phyloP scores from a whole-genome alignment of 2,797 vertebrate species.

The Tarsius wallacei region DNA sequence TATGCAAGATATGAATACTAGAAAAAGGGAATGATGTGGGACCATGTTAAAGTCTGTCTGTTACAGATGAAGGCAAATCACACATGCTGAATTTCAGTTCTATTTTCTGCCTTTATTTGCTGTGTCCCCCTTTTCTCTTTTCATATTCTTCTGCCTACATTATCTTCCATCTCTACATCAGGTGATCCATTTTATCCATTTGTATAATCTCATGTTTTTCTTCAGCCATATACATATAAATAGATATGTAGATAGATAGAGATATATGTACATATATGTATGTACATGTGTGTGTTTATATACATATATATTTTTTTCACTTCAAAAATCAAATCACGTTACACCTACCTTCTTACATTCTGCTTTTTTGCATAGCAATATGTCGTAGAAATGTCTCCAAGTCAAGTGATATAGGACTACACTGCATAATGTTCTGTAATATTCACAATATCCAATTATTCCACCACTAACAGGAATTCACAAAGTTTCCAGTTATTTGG shows the following conservation, averaged over 20 bases:
- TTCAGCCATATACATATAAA: not conserved
- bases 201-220: not conserved
- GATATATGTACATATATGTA: not conserved
- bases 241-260: not conserved
- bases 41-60: not conserved
- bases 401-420: not conserved
- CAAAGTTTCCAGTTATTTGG: not conserved
- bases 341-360: not conserved
- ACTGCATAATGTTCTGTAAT: not conserved
- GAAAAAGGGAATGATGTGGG: not conserved
- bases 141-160: not conserved
- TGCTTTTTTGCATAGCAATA: not conserved
- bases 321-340: not conserved
- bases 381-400: not conserved
- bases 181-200: not conserved
- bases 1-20: accelerated
- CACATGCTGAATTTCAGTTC: not conserved
- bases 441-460: not conserved
- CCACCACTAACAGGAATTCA: not conserved
- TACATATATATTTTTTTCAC: not conserved
- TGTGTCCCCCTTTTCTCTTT: not conserved
- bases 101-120: not conserved
- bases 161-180: too few relatives aligned
- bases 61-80: not conserved
- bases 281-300: not conserved